Conservation (phyloP, 2,113 vertebrate genomes). For the Clinocottus analis region DNA sequence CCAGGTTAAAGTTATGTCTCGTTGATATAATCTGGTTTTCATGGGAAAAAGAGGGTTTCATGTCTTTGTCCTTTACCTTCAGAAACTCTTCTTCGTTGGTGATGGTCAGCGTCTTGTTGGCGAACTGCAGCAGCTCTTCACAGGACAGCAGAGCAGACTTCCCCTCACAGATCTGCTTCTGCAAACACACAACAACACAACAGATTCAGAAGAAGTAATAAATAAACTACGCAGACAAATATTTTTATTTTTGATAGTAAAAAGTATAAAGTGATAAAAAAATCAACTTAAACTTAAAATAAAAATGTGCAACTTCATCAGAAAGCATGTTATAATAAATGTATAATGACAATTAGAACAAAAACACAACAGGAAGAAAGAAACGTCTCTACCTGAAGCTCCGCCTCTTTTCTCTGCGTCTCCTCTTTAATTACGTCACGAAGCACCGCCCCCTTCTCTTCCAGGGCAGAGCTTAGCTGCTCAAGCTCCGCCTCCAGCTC, state of each 20-base stretch:
- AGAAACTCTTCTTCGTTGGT: slow-evolving; percentile 88
- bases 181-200: too few species aligned
- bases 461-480: slow-evolving; percentile 86
- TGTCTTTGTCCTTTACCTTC: slow-evolving; percentile 81
- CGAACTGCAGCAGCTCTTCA: slow-evolving; percentile 90
- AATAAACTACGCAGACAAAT: too few species aligned
- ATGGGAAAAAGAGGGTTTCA: too few species aligned
- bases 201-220: too few species aligned
- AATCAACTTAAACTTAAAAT: too few species aligned
- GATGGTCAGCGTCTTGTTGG: slow-evolving; percentile 87
- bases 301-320: too few species aligned
- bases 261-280: too few species aligned
- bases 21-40: not conserved
- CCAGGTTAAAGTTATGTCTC: not conserved
- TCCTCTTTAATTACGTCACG: slow-evolving; percentile 88
- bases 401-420: slow-evolving; percentile 86
- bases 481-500: slow-evolving; percentile 95
- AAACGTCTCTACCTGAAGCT: slow-evolving; percentile 85
- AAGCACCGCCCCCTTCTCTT: slow-evolving; percentile 90
- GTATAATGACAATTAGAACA: too few species aligned
- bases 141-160: slow-evolving; percentile 88
- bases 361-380: not conserved
- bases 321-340: too few species aligned
- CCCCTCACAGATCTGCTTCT: slow-evolving; percentile 88
- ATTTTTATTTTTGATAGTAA: too few species aligned